These are phyloP conservation scores for Philaenus spumarius DNA, from an alignment of 1,140 invertebrate species.

Conservation along the genomic window DNA sequence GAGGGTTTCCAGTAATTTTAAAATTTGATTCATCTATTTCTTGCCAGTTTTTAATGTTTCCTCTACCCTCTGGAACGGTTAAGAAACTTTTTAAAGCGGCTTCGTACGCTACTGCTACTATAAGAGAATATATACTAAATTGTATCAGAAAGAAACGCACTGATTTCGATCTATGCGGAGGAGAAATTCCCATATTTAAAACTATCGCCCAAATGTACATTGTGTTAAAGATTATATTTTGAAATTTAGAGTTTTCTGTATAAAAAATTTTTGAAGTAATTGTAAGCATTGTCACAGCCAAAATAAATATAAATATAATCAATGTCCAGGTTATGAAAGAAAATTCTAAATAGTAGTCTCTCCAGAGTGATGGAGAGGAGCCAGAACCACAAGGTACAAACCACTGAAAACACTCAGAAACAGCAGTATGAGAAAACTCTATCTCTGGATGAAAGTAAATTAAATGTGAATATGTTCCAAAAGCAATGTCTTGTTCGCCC, in stretches of 20 bases:
- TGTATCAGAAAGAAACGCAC: too few species aligned
- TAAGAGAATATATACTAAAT: too few species aligned
- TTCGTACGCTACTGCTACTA: too few species aligned
- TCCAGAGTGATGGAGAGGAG: background rate
- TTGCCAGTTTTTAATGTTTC: background rate
- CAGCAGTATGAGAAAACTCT: background rate
- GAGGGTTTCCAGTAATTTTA: background rate
- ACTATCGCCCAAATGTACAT: too few species aligned
- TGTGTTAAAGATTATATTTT: too few species aligned
- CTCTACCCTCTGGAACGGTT: background rate
- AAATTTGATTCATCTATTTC: constrained; percentile 1
- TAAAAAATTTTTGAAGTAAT: too few species aligned
- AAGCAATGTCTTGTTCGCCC: background rate
- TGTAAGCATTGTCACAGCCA: background rate
- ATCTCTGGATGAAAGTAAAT: background rate
- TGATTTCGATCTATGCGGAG: too few species aligned
- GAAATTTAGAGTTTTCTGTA: too few species aligned
- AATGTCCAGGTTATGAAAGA: background rate
- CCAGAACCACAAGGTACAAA: background rate
- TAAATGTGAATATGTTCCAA: constrained; percentile 3
- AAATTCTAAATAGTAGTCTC: background rate
- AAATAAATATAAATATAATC: background rate
- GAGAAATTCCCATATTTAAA: too few species aligned
- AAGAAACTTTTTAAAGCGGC: background rate
- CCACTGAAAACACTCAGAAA: background rate